A percentile compares a stretch with the other conserved stretches of the same genome.
Conservation (phyloP, 2,113 vertebrate genomes). For the Phalacrocorax aristotelis region DNA sequence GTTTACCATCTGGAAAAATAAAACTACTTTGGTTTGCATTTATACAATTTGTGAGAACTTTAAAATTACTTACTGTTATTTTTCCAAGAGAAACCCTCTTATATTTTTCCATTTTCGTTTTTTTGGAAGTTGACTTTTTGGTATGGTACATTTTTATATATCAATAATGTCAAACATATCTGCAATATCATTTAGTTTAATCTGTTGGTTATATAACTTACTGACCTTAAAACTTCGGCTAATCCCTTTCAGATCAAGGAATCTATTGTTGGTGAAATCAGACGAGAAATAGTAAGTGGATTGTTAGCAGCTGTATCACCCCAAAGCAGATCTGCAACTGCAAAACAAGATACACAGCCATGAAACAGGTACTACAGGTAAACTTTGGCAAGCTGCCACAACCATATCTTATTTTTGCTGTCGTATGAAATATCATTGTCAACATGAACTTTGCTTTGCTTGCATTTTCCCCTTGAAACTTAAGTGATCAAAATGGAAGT, state of each 20-base stretch:
- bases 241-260: constrained; percentile 85
- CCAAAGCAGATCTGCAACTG: constrained; percentile 68
- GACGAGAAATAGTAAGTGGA: constrained; percentile 90
- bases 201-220: background rate
- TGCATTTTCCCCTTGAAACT: background rate
- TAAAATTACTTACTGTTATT: background rate
- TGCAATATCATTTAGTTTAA: constrained; percentile 9
- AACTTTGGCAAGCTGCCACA: constrained; percentile 1
- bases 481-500: background rate
- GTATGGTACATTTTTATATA: background rate
- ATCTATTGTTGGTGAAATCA: constrained; percentile 89
- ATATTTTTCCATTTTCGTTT: background rate
- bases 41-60: background rate
- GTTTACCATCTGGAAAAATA: background rate
- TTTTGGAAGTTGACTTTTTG: background rate
- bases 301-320: constrained; percentile 85
- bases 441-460: background rate
- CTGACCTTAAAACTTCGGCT: constrained; percentile 19
- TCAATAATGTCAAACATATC: background rate
- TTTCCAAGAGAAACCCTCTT: background rate
- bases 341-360: constrained; percentile 67
- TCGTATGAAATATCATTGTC: background rate
- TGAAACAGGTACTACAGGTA: constrained; percentile 71
- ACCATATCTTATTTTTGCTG: background rate
- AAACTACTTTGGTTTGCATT: background rate